Evolutionary conservation across 1,140 invertebrate genomes (phyloP), one percentile per base, ranked within the genome.

Genomic region (Brachionus asplanchnoidis): DNA sequence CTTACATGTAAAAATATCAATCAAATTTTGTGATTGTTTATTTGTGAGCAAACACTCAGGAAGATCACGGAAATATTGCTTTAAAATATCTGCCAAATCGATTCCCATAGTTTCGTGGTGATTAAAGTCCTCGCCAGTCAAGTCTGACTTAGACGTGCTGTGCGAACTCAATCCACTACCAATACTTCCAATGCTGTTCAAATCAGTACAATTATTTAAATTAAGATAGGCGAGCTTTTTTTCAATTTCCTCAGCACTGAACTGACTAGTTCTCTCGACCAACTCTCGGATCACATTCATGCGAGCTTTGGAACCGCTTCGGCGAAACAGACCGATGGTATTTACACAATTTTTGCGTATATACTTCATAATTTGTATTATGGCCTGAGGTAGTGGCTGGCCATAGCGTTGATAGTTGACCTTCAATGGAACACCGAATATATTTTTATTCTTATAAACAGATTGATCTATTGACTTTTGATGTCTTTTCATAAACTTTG

Each of bases 71-170:
- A 98, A 97, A 90, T 97, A 98, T 87, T 96, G 95, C 88, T 98
- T 98, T 8, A 97, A 92, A 90, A 97, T 93, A 89, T 98, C 96
- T 4, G 96, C 96, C 0, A 98, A 95, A 89, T 98, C 96, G 88
- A 95, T 97, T 0, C 95, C 36, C 53, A 82, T 65, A 7, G 53
- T 44, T 60, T 82, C 79, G 65, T 65, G 14, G 75, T 60, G 20
- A 50, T 36, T 77, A 32, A 77, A 77, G 32, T 77, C 73, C 11
- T 77, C 73, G 7, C 6, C 42, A 46, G 50, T 77, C 9, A 56
- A n/a, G 65, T 82, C 50, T 3, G 46, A 78, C 66, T 78, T 65
- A 20, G 65, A 82, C 11, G 56, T 82, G 14, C 79, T 82, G 3
- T 82, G 56, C 53, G 79, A 82, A 9, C 65, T 68, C 14, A 77